Base-by-base conservation (phyloP, 2,888 invertebrate genomes). In the Brachyopa scutellaris region DNA sequence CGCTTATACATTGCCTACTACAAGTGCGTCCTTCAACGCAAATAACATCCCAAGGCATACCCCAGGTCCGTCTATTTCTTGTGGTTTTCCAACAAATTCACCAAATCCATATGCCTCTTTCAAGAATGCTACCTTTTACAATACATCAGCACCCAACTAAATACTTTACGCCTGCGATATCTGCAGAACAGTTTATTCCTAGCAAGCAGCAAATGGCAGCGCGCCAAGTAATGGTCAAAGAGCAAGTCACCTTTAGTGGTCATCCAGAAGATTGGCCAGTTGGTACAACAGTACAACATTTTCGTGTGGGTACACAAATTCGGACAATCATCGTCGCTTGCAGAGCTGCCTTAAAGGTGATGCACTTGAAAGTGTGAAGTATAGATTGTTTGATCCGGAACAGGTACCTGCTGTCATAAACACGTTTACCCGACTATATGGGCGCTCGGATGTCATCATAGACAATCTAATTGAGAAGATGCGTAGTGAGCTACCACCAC, bases 211-310 rank as follows among this genome's bases (percentile, higher is more conserved):
- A 57, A 15, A 4, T 57, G 26, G 26, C 26, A 17, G 57, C 57
- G 2, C 13, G 31, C n/a, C 59, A 59, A 6, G 5, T 59, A n/a
- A 59, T 42, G 59, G 13, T 29, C 7, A 59, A 42, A n/a, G 40
- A 57, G n/a, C 17, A 38, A 6, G 8, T 61, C 9, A 36, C 23
- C 2, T 45, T 42, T 15, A 31, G 19, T 9, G 19, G 62, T 2
- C 13, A 19, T 8, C 8, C 19, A 8, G 26, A 66, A 11, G 66
- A 66, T 23, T 66, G 40, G 53, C 53, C 66, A 7, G 47, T 17
- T 36, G 23, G 38, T 66, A 23, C 23, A 29, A 49, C 7, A 64
- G 49, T 5, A 21, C 47, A 1, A 64, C 36, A 7, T 15, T 17
- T 19, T 31, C 29, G 7, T 36, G 57, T 17, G 57, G 57, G 1